Base-by-base conservation (phyloP, 2,888 invertebrate genomes). In the Polydrusus tereticollis region DNA sequence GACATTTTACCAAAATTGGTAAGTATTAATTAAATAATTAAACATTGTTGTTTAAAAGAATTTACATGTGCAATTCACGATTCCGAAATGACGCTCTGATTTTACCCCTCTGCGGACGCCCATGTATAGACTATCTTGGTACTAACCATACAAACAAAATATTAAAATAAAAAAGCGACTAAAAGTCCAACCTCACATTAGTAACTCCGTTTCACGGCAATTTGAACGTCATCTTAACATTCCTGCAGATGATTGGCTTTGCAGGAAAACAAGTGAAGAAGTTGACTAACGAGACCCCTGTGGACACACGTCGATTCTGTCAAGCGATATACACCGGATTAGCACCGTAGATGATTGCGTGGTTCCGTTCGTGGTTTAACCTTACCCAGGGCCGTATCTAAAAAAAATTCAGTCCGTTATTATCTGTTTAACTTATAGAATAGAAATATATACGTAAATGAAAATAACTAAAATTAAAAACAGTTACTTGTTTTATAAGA, bases 211-310 rank as follows among this genome's bases (percentile, higher is more conserved):
- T 59, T 50, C 67, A 67, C 47, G 18, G 67, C 58, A 38, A 67
- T 58, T 38, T 59, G 59, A 59, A 33, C 43, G 67, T 67, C 67
- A 59, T 59, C 67, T 67, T 67, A 67, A 59, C 45, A 67, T 67
- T 67, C 67, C 67, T 33, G 23, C 59, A 50, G 50, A 67, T 67
- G 67, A 67, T 59, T 47, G 47, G 67, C 36, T 47, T 38, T 26
- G 67, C 20, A 59, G 21, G 67, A 67, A 55, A 67, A 67, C 47
- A 79, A 79, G 77, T 79, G 80, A 77, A 82, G 79, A 81, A 81
- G 81, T 81, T 80, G 80, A 80, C 80, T 82, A 83, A 82, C 82
- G 80, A 82, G 81, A 76, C 79, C 80, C 81, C 80, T 77, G 80
- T 76, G 74, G 79, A 80, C 67, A 67, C 74, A 77, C 75, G 77